phyloP scores from a whole-genome alignment of 2,797 vertebrate species.

The Gobio occitaniae region DNA sequence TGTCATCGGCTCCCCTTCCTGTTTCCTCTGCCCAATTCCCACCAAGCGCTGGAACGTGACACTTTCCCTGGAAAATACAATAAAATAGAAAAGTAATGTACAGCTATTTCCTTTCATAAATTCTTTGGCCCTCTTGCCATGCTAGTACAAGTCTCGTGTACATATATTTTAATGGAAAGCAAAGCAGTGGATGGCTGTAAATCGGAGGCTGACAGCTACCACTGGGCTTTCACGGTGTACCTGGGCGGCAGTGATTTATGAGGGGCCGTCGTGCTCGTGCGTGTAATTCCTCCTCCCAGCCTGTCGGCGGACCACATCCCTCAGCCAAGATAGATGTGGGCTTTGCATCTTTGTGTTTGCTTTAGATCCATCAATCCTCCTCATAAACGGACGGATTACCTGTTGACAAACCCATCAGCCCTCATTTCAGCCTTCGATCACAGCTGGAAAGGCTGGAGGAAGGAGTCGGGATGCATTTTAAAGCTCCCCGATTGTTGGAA shows the following conservation, averaged over 20 bases:
- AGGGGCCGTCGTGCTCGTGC: constrained; percentile 48
- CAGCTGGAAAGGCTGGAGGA: neutral
- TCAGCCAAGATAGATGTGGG: constrained; percentile 51
- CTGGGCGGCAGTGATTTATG: constrained; percentile 67
- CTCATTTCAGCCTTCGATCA: neutral
- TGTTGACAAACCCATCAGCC: constrained; percentile 58
- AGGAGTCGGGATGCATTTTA: constrained; percentile 7
- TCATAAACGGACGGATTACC: constrained; percentile 55
- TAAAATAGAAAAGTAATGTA: constrained; percentile 74
- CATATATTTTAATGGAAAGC: constrained; percentile 71
- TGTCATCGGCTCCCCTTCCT: constrained; percentile 71
- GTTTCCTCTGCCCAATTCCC: constrained; percentile 78
- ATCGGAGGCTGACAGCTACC: constrained; percentile 68
- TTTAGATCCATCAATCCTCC: constrained; percentile 50
- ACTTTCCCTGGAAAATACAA: constrained; percentile 81
- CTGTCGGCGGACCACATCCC: constrained; percentile 56
- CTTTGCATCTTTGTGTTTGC: constrained; percentile 36
- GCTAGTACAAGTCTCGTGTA: constrained; percentile 63
- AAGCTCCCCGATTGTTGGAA: constrained; percentile 26
- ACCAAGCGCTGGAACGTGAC: constrained; percentile 76
- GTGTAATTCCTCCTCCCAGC: constrained; percentile 67
- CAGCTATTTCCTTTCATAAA: constrained; percentile 81
- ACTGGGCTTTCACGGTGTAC: constrained; percentile 67
- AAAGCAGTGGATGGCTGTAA: constrained; percentile 66
- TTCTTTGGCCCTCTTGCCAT: constrained; percentile 66